Evolutionary conservation across 2,113 vertebrate genomes (phyloP).

Genomic region (Toxotes jaculatrix): DNA sequence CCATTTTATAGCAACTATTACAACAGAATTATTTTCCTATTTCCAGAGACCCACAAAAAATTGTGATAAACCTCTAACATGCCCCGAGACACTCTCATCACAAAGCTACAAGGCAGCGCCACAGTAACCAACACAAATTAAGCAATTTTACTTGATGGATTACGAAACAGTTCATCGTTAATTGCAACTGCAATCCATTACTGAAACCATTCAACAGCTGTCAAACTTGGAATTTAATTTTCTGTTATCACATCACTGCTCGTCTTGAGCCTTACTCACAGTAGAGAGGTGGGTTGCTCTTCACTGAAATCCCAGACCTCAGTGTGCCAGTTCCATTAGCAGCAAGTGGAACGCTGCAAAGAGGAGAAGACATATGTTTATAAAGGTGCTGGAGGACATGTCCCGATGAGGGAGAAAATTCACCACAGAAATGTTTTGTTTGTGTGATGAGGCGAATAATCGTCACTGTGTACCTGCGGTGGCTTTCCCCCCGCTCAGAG

Average conservation of each 20-base stretch:
- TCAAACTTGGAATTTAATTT: neutral
- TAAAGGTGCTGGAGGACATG: neutral
- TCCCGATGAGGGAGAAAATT: neutral
- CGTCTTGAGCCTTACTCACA: conserved; percentile 77
- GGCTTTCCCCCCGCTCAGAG: conserved; percentile 66
- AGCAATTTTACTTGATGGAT: neutral
- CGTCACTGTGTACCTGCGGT: conserved; percentile 66
- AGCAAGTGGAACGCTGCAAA: conserved; percentile 62
- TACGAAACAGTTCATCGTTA: neutral
- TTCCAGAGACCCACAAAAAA: too few species aligned
- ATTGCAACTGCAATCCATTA: neutral
- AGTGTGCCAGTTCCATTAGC: conserved; percentile 57
- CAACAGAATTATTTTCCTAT: neutral
- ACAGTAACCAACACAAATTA: neutral
- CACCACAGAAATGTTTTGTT: neutral
- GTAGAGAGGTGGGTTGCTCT: conserved; percentile 55
- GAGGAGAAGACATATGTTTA: conserved; percentile 9
- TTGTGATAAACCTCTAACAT: too few species aligned
- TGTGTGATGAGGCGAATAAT: neutral
- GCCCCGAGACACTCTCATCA: too few species aligned
- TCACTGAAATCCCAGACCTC: conserved; percentile 71
- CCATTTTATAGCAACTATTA: neutral
- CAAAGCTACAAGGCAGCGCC: too few species aligned
- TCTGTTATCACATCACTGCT: neutral
- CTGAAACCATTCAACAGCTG: neutral